Conservation (phyloP, 2,888 invertebrate species). For the Halocaridina rubra region DNA sequence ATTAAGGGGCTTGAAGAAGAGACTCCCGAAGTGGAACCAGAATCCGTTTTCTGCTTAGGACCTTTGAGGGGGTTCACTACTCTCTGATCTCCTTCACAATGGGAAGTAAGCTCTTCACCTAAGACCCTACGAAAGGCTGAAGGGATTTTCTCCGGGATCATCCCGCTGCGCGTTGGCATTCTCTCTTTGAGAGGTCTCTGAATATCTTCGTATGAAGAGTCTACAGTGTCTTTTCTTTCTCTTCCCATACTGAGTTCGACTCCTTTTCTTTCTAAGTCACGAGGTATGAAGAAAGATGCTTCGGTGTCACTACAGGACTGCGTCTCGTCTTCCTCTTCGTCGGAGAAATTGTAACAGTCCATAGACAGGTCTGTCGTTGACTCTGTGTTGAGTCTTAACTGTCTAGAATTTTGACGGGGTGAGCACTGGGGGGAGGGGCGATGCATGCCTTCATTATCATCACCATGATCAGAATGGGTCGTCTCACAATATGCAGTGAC, state of each 20-base stretch:
- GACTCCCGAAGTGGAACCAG: conserved; percentile 1
- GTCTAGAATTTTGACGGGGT: not conserved
- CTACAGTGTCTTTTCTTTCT: not conserved
- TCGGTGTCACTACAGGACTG: conserved; percentile 50
- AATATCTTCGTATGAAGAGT: conserved; percentile 2
- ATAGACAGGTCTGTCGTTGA: conserved; percentile 42
- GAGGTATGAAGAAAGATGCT: conserved; percentile 52
- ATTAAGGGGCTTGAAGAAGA: conserved; percentile 17
- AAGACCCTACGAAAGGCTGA: not conserved
- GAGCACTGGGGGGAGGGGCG: not conserved
- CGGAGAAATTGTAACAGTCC: conserved; percentile 31
- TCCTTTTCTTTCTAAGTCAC: not conserved
- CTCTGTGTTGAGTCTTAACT: conserved; percentile 43
- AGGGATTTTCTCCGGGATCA: not conserved
- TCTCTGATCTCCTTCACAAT: not conserved
- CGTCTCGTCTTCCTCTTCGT: conserved; percentile 33
- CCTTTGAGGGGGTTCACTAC: not conserved
- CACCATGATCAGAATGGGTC: not conserved
- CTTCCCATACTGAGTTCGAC: not conserved
- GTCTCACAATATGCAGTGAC: conserved; percentile 34
- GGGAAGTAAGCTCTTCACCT: not conserved
- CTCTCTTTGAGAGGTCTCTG: not conserved
- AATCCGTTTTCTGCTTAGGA: conserved; percentile 2
- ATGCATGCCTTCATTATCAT: not conserved
- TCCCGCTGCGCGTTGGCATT: not conserved